Base-by-base conservation (phyloP, 2,888 invertebrate genomes). In the Melolontha melolontha region DNA sequence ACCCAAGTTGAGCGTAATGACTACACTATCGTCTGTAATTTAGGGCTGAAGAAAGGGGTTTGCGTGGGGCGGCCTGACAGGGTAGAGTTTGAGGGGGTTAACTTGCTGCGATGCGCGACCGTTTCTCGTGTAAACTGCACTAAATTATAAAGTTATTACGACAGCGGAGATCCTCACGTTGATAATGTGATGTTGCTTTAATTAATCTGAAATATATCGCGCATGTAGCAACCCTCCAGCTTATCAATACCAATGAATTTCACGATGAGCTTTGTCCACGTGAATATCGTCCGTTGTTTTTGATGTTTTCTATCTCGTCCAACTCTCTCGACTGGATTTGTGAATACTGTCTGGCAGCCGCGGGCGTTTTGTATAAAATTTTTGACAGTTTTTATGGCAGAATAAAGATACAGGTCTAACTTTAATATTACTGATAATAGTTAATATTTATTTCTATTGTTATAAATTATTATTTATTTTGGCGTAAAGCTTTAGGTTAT, bases 141-240 rank as follows among this genome's bases (percentile, higher is more conserved):
- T 84, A 84, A 84, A 84, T 84, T 84, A 84, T 84, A 84, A 84
- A 84, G 84, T 84, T 84, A 84, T 84, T 84, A 83, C 83, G 83
- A 83, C 83, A 82, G 81, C 79, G 79, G 79, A 84, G 84, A 84
- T 84, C 82, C 81, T 78, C 79, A 80, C 80, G 82, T 79, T 82
- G 82, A 84, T 84, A 84, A 82, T 83, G 82, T 82, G 83, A 84
- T 83, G 83, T 83, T 82, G 83, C 83, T 82, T 84, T 84, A 84
- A 84, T 83, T 82, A 82, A 80, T 83, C 83, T 81, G 79, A 82
- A 81, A 83, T 83, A 82, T 83, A 82, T 82, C 80, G 80, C 81
- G 80, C 76, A 77, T 79, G 79, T 77, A 73, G 71, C 73, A 67
- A 73, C 74, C 73, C 72, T 70, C 72, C 70, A 70, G 71, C 73